phyloP scores from a whole-genome alignment of 2,797 vertebrate species.

The Premnoplex brunnescens region DNA sequence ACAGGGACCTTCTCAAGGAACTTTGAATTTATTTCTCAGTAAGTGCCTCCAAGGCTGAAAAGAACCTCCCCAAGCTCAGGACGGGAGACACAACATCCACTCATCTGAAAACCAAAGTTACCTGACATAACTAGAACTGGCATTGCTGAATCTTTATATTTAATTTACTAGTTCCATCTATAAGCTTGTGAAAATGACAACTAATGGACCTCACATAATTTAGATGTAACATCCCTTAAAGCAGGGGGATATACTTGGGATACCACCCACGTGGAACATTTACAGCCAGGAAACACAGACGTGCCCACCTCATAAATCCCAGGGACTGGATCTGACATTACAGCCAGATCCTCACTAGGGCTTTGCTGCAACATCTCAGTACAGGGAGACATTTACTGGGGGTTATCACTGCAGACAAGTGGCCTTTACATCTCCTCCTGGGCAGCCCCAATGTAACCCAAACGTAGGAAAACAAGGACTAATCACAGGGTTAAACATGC shows the following conservation, averaged over 20 bases:
- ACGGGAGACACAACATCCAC: not conserved
- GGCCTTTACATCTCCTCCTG: not conserved
- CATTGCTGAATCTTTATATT: not conserved
- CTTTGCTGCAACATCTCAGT: not conserved
- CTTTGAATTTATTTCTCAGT: not conserved
- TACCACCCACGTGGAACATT: not conserved
- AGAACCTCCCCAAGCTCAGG: not conserved
- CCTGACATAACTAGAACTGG: not conserved
- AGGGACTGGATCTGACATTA: not conserved
- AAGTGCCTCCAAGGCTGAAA: not conserved
- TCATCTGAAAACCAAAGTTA: not conserved
- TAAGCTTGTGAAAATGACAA: not conserved
- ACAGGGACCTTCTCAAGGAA: not conserved
- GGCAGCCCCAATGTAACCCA: not conserved
- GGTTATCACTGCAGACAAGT: not conserved
- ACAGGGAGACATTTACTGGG: not conserved
- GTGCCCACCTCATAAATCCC: not conserved
- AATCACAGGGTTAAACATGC: rapidly evolving
- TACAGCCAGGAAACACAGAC: not conserved
- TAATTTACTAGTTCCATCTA: not conserved
- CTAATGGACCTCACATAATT: not conserved
- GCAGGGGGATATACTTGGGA: not conserved
- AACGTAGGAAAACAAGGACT: rapidly evolving
- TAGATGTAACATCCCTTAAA: rapidly evolving
- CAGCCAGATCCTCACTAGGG: not conserved